phyloP scores from a whole-genome alignment of 2,113 vertebrate species.

The Ochotona princeps region DNA sequence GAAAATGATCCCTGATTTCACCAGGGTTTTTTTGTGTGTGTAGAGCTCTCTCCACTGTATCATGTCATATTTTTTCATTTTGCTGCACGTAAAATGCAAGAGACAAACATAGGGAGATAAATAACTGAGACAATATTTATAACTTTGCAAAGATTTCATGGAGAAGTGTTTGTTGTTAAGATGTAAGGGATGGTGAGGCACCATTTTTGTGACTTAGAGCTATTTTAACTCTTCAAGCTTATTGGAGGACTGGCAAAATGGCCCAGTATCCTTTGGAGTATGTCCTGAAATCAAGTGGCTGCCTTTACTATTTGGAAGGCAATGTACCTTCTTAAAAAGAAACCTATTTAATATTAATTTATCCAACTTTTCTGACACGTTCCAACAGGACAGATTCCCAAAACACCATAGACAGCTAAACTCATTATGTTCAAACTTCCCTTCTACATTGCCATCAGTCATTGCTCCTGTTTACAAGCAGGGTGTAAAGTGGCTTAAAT shows the following conservation, averaged over 20 bases:
- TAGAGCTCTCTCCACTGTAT: not conserved
- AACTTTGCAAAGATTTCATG: not conserved
- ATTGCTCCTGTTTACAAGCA: not conserved
- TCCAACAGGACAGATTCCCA: not conserved
- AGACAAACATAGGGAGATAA: not conserved
- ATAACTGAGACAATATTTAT: not conserved
- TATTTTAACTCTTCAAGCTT: not conserved
- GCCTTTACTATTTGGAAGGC: not conserved
- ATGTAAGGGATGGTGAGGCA: not conserved
- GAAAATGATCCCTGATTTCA: not conserved
- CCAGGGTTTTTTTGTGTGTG: not conserved
- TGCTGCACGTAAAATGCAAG: slow-evolving; percentile 30
- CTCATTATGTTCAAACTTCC: not conserved
- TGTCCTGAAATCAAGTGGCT: not conserved
- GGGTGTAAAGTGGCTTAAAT: not conserved
- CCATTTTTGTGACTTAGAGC: not conserved
- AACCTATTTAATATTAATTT: not conserved
- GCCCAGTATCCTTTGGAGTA: not conserved
- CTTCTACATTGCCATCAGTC: not conserved
- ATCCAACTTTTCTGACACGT: not conserved
- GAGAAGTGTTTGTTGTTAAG: not conserved
- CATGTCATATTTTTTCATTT: not conserved
- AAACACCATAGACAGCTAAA: not conserved
- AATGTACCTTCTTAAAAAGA: not conserved
- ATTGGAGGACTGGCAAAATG: not conserved